phyloP scores from a whole-genome alignment of 35 echinoderm and acorn worm species.

The Patiria miniata region DNA sequence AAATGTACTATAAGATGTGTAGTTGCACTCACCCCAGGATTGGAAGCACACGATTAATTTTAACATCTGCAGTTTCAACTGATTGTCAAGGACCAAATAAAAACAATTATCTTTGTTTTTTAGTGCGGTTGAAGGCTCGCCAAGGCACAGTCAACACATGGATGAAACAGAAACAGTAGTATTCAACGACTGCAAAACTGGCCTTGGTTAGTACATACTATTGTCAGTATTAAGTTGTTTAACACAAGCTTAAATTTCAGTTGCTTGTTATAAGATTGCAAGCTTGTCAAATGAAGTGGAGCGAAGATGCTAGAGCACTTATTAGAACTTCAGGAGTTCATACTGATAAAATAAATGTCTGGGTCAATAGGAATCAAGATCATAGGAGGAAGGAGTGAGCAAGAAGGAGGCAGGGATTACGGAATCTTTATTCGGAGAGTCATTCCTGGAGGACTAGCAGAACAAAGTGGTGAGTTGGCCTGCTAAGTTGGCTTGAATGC shows the following conservation, averaged over 20 bases:
- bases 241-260: too few species aligned
- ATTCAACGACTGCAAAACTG: constrained; percentile 77
- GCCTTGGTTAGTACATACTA: constrained; percentile 63
- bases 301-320: too few species aligned
- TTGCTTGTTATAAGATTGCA: too few species aligned
- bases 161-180: constrained; percentile 84
- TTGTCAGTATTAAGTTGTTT: too few species aligned
- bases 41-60: too few species aligned
- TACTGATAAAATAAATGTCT: neutral
- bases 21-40: too few species aligned
- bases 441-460: constrained; percentile 74
- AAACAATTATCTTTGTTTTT: neutral
- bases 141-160: constrained; percentile 73
- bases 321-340: too few species aligned
- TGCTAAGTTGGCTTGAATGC: too few species aligned
- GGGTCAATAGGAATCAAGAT: constrained; percentile 76
- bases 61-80: too few species aligned
- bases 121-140: constrained; percentile 69
- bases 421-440: constrained; percentile 85
- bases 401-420: constrained; percentile 60
- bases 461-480: constrained; percentile 71
- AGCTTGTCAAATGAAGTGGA: too few species aligned
- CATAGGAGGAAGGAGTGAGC: constrained; percentile 80
- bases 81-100: too few species aligned
- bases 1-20: too few species aligned